These are phyloP conservation scores for Abrostola tripartita DNA, from an alignment of 2,888 invertebrate species.

Conservation along the genomic window DNA sequence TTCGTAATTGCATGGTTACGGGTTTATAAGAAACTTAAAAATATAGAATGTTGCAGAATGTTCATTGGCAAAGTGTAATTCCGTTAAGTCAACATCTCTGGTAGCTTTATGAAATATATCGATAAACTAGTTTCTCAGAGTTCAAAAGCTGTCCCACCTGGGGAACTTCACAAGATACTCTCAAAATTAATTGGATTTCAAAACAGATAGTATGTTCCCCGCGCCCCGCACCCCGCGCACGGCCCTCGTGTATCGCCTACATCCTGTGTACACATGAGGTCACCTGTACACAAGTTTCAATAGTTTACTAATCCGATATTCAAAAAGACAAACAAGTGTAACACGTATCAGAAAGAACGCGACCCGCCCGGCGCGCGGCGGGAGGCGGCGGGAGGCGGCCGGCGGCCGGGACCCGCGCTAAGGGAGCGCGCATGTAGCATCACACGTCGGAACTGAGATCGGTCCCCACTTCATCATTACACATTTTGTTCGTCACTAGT, in stretches of 20 bases:
- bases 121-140: too few relatives aligned
- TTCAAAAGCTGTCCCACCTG: background rate
- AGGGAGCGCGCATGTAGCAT: constrained; percentile 3
- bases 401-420: background rate
- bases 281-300: constrained; percentile 22
- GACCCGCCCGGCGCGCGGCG: background rate
- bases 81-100: too few relatives aligned
- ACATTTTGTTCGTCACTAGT: too few relatives aligned
- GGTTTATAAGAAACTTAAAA: too few relatives aligned
- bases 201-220: background rate
- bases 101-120: too few relatives aligned
- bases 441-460: background rate
- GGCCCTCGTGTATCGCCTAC: background rate
- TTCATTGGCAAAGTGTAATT: too few relatives aligned
- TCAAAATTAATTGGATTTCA: background rate
- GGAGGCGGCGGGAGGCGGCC: constrained; percentile 11
- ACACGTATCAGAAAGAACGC: constrained; percentile 23
- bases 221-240: background rate
- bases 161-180: background rate
- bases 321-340: constrained; percentile 28
- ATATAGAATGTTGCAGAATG: too few relatives aligned
- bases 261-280: constrained; percentile 1
- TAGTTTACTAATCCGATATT: constrained; percentile 16
- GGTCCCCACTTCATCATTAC: too few relatives aligned
- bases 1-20: too few relatives aligned